These are phyloP conservation scores for Caenorhabditis uteleia DNA, from an alignment of 2,888 invertebrate genomes.

Conservation along the genomic window DNA sequence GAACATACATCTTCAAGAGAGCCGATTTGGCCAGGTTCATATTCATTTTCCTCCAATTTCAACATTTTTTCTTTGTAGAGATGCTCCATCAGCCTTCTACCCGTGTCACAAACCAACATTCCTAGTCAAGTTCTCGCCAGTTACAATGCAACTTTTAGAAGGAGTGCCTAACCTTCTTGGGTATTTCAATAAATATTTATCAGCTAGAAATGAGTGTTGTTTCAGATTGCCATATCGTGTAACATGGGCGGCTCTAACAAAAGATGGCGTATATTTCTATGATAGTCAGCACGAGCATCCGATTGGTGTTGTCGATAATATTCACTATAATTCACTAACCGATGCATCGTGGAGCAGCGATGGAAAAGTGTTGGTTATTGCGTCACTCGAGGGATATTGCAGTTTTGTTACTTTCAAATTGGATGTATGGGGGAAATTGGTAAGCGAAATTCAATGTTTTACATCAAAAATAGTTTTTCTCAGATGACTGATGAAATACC, in stretches of 20 bases:
- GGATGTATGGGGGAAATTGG: conserved; percentile 40
- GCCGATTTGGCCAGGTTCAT: conserved; percentile 72
- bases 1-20: conserved; percentile 76
- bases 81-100: conserved; percentile 32
- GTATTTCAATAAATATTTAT: too few relatives aligned
- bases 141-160: conserved; percentile 76
- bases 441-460: not conserved
- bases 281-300: conserved; percentile 85
- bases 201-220: not conserved
- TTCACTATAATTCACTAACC: conserved; percentile 86
- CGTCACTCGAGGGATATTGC: conserved; percentile 89
- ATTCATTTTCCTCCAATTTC: conserved; percentile 1
- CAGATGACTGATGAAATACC: conserved; percentile 12
- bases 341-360: conserved; percentile 87
- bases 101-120: conserved; percentile 77
- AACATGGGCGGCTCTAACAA: conserved; percentile 89
- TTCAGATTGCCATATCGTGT: conserved; percentile 79
- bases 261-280: conserved; percentile 81
- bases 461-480: not conserved
- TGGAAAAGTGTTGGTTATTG: conserved; percentile 80
- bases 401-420: conserved; percentile 80
- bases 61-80: conserved; percentile 12
- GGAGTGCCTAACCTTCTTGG: conserved; percentile 45
- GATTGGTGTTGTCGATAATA: conserved; percentile 81
- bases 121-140: conserved; percentile 83